Evolutionary conservation across 2,888 invertebrate species (phyloP).

Genomic region (Trypoxylon attenuatum): DNA sequence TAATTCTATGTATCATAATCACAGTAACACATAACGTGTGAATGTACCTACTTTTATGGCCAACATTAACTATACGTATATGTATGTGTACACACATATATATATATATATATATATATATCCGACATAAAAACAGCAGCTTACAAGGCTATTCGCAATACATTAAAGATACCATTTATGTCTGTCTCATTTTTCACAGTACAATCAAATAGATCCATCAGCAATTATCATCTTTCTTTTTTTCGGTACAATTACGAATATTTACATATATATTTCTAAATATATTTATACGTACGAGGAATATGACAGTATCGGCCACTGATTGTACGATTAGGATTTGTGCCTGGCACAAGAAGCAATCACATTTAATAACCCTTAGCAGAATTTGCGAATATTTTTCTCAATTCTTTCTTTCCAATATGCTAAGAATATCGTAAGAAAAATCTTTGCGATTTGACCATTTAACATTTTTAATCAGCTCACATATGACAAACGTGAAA

Average conservation of each 20-base stretch:
- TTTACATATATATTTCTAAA: conserved; percentile 7
- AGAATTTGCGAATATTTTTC: too few species aligned
- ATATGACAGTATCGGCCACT: conserved; percentile 56
- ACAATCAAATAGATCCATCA: conserved; percentile 16
- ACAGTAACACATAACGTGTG: conserved; percentile 61
- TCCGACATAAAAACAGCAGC: conserved; percentile 59
- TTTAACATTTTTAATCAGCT: too few species aligned
- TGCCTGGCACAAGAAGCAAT: conserved; percentile 62
- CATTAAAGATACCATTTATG: conserved; percentile 29
- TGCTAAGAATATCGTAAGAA: too few species aligned
- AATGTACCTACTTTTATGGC: conserved; percentile 31
- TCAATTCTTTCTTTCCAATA: too few species aligned
- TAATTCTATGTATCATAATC: conserved; percentile 62
- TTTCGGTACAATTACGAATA: too few species aligned
- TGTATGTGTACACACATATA: conserved; percentile 13
- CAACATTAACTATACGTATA: conserved; percentile 11
- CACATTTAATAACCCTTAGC: conserved; percentile 55
- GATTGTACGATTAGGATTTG: conserved; percentile 67
- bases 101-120: conserved; percentile 47
- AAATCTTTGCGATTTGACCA: too few species aligned
- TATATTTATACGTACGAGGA: conserved; percentile 10
- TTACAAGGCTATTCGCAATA: conserved; percentile 28
- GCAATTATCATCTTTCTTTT: conserved; percentile 5
- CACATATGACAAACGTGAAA: too few species aligned
- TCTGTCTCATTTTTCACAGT: background rate